Percentiles rank a stretch among this genome's conserved stretches.
Conservation (phyloP, 2,797 vertebrate genomes). For the Spinus olivaceus region DNA sequence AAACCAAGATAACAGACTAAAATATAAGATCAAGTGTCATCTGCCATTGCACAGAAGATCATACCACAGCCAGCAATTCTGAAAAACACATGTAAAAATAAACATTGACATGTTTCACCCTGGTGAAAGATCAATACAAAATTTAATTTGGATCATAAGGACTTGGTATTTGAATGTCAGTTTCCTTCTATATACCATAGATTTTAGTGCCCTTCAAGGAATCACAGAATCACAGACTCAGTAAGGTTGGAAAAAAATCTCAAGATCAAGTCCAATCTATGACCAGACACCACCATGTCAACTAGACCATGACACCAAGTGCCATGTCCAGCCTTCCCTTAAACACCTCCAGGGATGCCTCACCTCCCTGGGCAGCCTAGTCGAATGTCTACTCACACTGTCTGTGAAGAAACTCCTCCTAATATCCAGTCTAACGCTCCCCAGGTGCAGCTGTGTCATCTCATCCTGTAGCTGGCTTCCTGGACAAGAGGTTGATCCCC, state of each 20-base stretch:
- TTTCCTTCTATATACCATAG: background rate
- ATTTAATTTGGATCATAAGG: background rate
- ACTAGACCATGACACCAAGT: background rate
- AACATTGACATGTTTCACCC: background rate
- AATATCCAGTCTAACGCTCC: background rate
- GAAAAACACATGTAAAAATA: background rate
- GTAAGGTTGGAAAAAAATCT: background rate
- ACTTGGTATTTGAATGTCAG: background rate
- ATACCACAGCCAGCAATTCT: background rate
- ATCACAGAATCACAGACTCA: background rate
- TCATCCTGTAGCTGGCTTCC: background rate
- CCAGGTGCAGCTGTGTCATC: background rate
- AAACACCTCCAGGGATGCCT: background rate
- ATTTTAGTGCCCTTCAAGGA: background rate
- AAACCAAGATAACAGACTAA: background rate
- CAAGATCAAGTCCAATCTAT: background rate
- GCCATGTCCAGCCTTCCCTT: background rate
- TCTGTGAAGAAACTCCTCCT: background rate
- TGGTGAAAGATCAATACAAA: background rate
- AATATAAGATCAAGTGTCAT: background rate
- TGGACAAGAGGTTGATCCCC: background rate
- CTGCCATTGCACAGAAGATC: background rate
- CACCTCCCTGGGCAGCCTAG: too few relatives aligned
- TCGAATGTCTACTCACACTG: background rate
- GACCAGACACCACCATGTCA: background rate